Percentiles rank a stretch among this genome's conserved stretches.
phyloP scores from a whole-genome alignment of 2,888 invertebrate genomes.

The Agriopis aurantiaria region DNA sequence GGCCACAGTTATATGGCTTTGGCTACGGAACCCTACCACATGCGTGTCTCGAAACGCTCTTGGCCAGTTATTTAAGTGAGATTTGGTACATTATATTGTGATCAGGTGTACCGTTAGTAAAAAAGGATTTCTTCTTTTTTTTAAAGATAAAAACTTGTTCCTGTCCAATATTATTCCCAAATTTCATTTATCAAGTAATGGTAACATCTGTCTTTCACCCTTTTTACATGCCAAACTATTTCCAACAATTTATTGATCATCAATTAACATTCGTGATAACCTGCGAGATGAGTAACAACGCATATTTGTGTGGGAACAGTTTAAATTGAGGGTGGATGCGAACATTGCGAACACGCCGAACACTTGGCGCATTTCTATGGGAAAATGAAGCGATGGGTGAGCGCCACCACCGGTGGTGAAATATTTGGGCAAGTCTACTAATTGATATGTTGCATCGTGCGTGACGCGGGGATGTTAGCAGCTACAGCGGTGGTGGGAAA shows the following conservation, averaged over 20 bases:
- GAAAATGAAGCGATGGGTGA: constrained; percentile 49
- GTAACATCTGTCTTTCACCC: constrained; percentile 34
- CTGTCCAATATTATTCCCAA: constrained; percentile 1
- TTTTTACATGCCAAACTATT: constrained; percentile 26
- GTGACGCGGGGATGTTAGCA: constrained; percentile 63
- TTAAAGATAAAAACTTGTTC: too few relatives aligned
- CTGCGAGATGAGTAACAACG: constrained; percentile 38
- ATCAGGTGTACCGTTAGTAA: too few relatives aligned
- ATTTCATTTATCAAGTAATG: neutral
- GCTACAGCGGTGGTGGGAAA: constrained; percentile 50
- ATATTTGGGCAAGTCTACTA: constrained; percentile 63
- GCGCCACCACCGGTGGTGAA: constrained; percentile 44
- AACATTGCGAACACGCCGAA: constrained; percentile 64
- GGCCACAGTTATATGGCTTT: too few relatives aligned
- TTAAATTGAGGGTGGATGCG: constrained; percentile 49
- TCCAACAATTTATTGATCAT: constrained; percentile 42
- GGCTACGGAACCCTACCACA: too few relatives aligned
- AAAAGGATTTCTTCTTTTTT: too few relatives aligned
- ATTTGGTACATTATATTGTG: too few relatives aligned
- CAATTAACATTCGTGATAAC: constrained; percentile 51
- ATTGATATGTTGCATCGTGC: constrained; percentile 70
- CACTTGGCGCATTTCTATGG: constrained; percentile 71
- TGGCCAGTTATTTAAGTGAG: too few relatives aligned
- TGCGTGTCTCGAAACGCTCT: too few relatives aligned
- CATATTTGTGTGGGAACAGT: constrained; percentile 38